Evolutionary conservation across 2,113 vertebrate species (phyloP), one percentile per base, ranked within the genome.

Genomic region (Pachypanchax playfairii): DNA sequence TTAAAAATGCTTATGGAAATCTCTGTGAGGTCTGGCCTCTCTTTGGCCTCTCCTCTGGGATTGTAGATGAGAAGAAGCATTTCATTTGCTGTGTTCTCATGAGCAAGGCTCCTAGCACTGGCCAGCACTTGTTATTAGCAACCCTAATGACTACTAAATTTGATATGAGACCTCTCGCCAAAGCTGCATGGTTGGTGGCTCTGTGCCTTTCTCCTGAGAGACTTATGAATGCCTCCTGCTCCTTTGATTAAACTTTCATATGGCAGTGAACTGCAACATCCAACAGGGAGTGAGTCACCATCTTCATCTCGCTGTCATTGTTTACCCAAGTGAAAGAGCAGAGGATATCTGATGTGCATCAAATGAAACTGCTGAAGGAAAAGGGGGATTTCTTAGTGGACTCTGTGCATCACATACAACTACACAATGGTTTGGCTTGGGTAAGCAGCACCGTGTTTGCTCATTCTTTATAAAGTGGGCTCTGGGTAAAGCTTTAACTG

Each of bases 91-190:
- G 38, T 65, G 58, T 79, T 70, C 69, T 84, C 75, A 52, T 63
- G 74, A 71, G 71, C 81, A 55, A 51, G 12, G 33, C 73, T 79
- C 57, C 9, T 44, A 47, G 77, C 70, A 46, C 55, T 74, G 77
- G 62, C 78, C 75, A 35, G 39, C 64, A 70, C 80, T 86, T 80
- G 85, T 87, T 89, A 87, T 90, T 91, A 87, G 80, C 83, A 83
- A 65, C 79, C 78, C 70, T 90, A 90, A 91, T 89, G 82, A 89
- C 83, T 86, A 80, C 84, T 87, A 88, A 86, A 90, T 91, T 88
- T 88, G 84, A 91, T 91, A 84, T 77, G 86, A 88, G 75, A 73
- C 77, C 75, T 68, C 74, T 71, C 56, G 80, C 88, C 82, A 84
- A 63, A 71, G 72, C 77, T 75, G 88, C 62, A 77, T 60, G 79